These are phyloP conservation scores for Gallinago solitaria DNA, from an alignment of 2,797 vertebrate genomes.

Conservation along the genomic window DNA sequence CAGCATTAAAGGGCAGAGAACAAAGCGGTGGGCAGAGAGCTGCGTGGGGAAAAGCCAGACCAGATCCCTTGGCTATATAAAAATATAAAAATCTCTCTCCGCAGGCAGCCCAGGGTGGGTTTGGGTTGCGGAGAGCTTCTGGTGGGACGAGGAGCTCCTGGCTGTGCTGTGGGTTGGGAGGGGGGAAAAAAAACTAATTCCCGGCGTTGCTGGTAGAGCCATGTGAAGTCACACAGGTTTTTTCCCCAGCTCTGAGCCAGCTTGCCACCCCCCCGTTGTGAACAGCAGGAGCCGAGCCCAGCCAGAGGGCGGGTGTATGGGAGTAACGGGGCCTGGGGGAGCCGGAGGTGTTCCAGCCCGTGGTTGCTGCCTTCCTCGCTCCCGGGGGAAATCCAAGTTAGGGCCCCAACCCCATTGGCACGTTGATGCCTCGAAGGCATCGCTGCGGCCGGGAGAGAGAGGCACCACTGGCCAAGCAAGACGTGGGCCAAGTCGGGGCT, in stretches of 20 bases:
- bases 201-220: not conserved
- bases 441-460: not conserved
- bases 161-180: not conserved
- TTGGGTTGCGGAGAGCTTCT: not conserved
- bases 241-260: not conserved
- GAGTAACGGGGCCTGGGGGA: not conserved
- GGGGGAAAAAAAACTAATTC: not conserved
- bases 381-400: not conserved
- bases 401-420: not conserved
- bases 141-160: not conserved
- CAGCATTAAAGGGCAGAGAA: not conserved
- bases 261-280: rapidly evolving
- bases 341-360: not conserved
- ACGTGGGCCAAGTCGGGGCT: rapidly evolving
- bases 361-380: not conserved
- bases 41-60: not conserved
- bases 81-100: not conserved
- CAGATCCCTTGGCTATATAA: not conserved
- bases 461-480: not conserved
- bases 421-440: rapidly evolving
- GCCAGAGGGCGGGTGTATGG: rapidly evolving
- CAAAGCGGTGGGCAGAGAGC: not conserved
- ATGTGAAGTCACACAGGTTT: rapidly evolving
- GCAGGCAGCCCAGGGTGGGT: not conserved
- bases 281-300: not conserved